Percentiles rank a stretch among this genome's conserved stretches.
phyloP scores from a whole-genome alignment of 2,797 vertebrate genomes.

The Gymnothorax reevesii region DNA sequence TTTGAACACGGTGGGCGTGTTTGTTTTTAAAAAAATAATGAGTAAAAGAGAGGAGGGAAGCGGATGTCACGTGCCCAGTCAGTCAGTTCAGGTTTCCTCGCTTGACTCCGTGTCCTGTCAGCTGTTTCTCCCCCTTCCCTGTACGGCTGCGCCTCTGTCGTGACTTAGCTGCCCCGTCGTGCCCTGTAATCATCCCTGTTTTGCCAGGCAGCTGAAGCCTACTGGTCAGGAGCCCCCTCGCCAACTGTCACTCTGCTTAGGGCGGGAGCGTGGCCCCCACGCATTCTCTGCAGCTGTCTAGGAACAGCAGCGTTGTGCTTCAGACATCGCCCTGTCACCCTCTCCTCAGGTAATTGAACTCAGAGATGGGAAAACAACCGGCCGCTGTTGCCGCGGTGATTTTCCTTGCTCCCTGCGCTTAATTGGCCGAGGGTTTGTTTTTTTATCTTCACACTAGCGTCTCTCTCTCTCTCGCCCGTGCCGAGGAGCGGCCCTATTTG shows the following conservation, averaged over 20 bases:
- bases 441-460: constrained; percentile 26
- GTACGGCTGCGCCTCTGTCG: constrained; percentile 51
- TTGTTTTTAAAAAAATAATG: background rate
- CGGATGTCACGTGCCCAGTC: constrained; percentile 37
- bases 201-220: constrained; percentile 71
- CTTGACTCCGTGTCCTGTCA: background rate
- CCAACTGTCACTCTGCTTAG: constrained; percentile 57
- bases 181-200: constrained; percentile 66
- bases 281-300: background rate
- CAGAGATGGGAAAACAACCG: constrained; percentile 56
- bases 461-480: constrained; percentile 6
- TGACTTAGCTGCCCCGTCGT: constrained; percentile 54
- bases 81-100: constrained; percentile 61
- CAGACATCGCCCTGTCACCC: background rate
- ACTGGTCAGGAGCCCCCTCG: constrained; percentile 53
- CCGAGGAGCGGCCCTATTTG: background rate
- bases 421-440: constrained; percentile 43
- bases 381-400: constrained; percentile 31
- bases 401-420: constrained; percentile 30
- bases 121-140: constrained; percentile 45
- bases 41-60: background rate
- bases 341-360: constrained; percentile 49
- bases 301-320: background rate
- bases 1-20: background rate
- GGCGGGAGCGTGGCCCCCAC: constrained; percentile 33